These are phyloP conservation scores for Acrossocheilus fasciatus DNA, from an alignment of 2,797 vertebrate genomes.

Conservation along the genomic window DNA sequence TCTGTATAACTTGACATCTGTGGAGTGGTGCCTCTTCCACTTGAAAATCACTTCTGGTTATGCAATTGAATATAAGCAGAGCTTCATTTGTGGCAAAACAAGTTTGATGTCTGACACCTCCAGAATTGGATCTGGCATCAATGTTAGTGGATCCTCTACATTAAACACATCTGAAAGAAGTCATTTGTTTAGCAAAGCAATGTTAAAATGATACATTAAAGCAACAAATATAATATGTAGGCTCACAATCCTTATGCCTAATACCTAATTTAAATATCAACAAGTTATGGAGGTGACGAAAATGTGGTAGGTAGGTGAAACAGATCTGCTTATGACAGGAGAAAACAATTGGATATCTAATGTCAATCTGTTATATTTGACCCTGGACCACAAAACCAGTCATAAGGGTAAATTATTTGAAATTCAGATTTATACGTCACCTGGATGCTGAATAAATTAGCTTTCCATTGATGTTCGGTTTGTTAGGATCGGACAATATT, in stretches of 20 bases:
- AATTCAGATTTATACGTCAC: neutral
- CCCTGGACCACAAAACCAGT: neutral
- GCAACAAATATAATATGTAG: neutral
- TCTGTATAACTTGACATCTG: neutral
- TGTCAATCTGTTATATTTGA: neutral
- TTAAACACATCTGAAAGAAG: neutral
- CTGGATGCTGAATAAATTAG: neutral
- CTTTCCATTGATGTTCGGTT: neutral
- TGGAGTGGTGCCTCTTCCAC: neutral
- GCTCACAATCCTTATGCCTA: neutral
- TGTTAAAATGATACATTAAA: neutral
- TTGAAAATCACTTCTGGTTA: neutral
- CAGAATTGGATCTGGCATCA: neutral
- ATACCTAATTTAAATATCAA: neutral
- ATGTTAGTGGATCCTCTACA: neutral
- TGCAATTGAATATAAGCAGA: conserved; percentile 21
- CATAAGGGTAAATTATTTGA: neutral
- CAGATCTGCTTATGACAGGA: neutral
- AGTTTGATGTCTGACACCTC: neutral
- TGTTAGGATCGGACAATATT: neutral
- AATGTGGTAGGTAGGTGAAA: neutral
- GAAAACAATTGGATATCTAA: neutral
- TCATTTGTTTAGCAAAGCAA: neutral
- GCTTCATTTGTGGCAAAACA: neutral
- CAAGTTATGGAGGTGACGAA: neutral